phyloP scores from a whole-genome alignment of 1,140 invertebrate genomes.

The Acromyrmex charruanus region DNA sequence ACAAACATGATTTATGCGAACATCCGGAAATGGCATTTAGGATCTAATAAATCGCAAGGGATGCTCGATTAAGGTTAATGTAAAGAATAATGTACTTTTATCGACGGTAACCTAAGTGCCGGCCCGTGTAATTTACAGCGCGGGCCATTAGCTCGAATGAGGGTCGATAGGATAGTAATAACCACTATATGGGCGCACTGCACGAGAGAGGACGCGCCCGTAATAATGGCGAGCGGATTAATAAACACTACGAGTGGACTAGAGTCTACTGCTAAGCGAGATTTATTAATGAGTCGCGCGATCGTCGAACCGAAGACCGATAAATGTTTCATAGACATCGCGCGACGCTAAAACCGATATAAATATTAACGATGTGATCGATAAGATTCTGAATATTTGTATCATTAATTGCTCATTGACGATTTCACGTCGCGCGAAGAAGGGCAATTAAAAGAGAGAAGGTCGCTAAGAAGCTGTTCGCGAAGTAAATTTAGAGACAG shows the following conservation, averaged over 20 bases:
- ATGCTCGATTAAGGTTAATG: slow-evolving; percentile 54
- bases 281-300: slow-evolving; percentile 57
- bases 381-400: neutral
- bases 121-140: slow-evolving; percentile 60
- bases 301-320: neutral
- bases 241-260: slow-evolving; percentile 45
- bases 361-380: slow-evolving; percentile 45
- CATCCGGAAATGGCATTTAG: slow-evolving; percentile 33
- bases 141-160: slow-evolving; percentile 56
- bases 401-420: slow-evolving; percentile 12
- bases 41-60: slow-evolving; percentile 56
- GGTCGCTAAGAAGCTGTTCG: neutral
- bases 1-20: slow-evolving; percentile 19
- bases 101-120: slow-evolving; percentile 55
- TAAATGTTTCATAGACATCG: slow-evolving; percentile 36
- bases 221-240: slow-evolving; percentile 60
- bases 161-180: slow-evolving; percentile 60
- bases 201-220: slow-evolving; percentile 48
- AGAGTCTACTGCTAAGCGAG: slow-evolving; percentile 34
- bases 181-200: slow-evolving; percentile 41
- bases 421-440: neutral
- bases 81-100: slow-evolving; percentile 64
- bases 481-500: slow-evolving; percentile 63
- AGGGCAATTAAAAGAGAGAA: slow-evolving; percentile 11
- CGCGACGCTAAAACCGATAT: slow-evolving; percentile 35